phyloP scores from a whole-genome alignment of 2,797 vertebrate genomes.

The Danio tinwini region DNA sequence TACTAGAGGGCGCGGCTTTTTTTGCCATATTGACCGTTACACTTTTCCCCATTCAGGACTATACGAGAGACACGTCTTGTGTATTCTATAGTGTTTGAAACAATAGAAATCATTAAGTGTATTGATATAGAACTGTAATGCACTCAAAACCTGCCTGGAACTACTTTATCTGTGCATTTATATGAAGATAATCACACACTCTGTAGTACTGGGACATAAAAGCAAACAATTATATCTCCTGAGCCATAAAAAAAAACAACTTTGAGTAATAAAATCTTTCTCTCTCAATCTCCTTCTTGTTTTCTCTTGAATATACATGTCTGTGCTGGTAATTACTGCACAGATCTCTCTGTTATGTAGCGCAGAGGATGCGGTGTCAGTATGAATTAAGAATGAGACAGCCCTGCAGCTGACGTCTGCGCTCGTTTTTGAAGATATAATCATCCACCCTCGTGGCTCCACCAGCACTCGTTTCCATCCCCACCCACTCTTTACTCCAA shows the following conservation, averaged over 20 bases:
- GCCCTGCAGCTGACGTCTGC: conserved; percentile 54
- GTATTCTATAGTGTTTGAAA: too few relatives aligned
- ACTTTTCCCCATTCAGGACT: too few relatives aligned
- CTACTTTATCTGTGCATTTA: too few relatives aligned
- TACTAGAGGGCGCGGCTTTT: too few relatives aligned
- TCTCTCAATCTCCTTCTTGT: conserved; percentile 7
- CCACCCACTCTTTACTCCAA: conserved; percentile 38
- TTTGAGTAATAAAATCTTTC: conserved; percentile 20
- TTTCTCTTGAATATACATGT: conserved; percentile 49
- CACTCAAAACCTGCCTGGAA: too few relatives aligned
- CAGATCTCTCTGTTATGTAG: conserved; percentile 56
- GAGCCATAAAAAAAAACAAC: conserved; percentile 16
- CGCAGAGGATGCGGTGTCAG: conserved; percentile 52
- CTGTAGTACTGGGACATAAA: background rate
- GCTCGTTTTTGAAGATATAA: conserved; percentile 58
- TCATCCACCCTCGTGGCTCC: conserved; percentile 45
- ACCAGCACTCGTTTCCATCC: background rate
- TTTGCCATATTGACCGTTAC: too few relatives aligned
- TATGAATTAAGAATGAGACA: conserved; percentile 57
- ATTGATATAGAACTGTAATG: too few relatives aligned
- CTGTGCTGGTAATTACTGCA: conserved; percentile 47
- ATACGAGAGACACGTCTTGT: too few relatives aligned
- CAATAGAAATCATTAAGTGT: too few relatives aligned
- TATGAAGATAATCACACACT: too few relatives aligned
- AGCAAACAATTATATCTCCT: background rate